Evolutionary conservation across 2,797 vertebrate species (phyloP), one percentile per base, ranked within the genome.

Genomic region (Thamnophis elegans): DNA sequence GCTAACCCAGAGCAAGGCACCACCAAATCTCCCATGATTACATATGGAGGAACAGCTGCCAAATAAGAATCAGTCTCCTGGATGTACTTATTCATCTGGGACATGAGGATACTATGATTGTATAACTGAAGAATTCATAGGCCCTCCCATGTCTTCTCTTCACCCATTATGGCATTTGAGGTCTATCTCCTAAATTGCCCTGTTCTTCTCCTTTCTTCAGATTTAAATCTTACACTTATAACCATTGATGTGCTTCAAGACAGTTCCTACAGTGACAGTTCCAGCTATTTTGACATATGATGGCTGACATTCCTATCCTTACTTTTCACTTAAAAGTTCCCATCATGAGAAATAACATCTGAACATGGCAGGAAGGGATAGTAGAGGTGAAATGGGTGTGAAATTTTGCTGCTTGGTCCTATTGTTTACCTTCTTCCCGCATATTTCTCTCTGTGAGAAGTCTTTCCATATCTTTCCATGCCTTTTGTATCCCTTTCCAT

Each of bases 1-100:
- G 51, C 47, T 85, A 90, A 92, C 85, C 56, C 51, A 82, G 32
- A 78, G 65, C 93, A 90, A 51, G 65, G 65, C 88, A 92, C 65
- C 51, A 82, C 56, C 85, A 90, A 89, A 89, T 51, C 36, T 32
- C 53, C 36, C 53, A 51, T 56, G 62, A 62, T 85, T 28, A 20
- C 26, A 85, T 32, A 56, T 13, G 68, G 59, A 90, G 13, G 53
- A 68, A 88, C 89, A 92, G 89, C 51, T 90, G 56, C 32, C 56
- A 60, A 47, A 82, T 56, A 42, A 53, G 36, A 85, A 65, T 12
- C 18, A 47, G 87, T 65, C 85, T 88, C 78, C 88, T 25, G 32
- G n/a, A 36, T 28, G 1, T 18, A 87, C 16, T 91, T 91, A 32
- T 22, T 92, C 85, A 78, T 42, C 51, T 56, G 47, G 42, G 47